Evolutionary conservation across 2,888 invertebrate genomes (phyloP).

Genomic region (Caenorhabditis angaria): DNA sequence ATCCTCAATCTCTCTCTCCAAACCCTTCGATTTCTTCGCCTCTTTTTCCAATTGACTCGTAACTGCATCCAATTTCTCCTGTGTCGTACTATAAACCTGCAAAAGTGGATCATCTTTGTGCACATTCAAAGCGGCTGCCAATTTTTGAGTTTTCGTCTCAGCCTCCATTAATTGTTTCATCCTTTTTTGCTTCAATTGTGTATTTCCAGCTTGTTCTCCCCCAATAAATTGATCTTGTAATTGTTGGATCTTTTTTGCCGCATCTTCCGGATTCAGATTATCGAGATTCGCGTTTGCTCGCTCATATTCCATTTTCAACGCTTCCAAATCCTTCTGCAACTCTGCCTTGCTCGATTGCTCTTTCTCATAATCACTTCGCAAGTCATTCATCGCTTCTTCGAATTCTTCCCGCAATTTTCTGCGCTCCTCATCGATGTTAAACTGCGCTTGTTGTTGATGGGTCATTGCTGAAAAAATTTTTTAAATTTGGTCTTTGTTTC

Average conservation of each 20-base stretch:
- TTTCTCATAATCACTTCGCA: conserved; percentile 74
- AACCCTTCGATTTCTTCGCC: conserved; percentile 75
- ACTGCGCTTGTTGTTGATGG: background rate
- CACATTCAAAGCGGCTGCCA: conserved; percentile 75
- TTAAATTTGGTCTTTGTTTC: background rate
- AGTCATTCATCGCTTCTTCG: conserved; percentile 77
- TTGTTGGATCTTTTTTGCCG: conserved; percentile 75
- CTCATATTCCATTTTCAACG: conserved; percentile 77
- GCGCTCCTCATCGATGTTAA: conserved; percentile 72
- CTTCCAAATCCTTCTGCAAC: conserved; percentile 78
- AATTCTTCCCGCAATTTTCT: conserved; percentile 76
- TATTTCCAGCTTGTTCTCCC: conserved; percentile 81
- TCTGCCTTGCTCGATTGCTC: conserved; percentile 75
- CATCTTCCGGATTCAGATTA: conserved; percentile 62
- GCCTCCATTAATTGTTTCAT: conserved; percentile 80
- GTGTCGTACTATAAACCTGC: conserved; percentile 82
- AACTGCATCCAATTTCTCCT: conserved; percentile 82
- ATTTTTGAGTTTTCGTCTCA: conserved; percentile 75
- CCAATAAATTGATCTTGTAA: conserved; percentile 83
- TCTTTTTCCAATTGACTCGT: conserved; percentile 79
- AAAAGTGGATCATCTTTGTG: conserved; percentile 80
- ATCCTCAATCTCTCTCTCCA: conserved; percentile 82
- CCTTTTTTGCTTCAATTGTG: conserved; percentile 80
- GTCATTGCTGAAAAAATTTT: background rate
- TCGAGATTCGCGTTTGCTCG: conserved; percentile 61